Percentiles rank a stretch among this genome's conserved stretches.
Evolutionary conservation across 1,140 invertebrate genomes (phyloP).

Genomic region (Hydropsyche tenuis): DNA sequence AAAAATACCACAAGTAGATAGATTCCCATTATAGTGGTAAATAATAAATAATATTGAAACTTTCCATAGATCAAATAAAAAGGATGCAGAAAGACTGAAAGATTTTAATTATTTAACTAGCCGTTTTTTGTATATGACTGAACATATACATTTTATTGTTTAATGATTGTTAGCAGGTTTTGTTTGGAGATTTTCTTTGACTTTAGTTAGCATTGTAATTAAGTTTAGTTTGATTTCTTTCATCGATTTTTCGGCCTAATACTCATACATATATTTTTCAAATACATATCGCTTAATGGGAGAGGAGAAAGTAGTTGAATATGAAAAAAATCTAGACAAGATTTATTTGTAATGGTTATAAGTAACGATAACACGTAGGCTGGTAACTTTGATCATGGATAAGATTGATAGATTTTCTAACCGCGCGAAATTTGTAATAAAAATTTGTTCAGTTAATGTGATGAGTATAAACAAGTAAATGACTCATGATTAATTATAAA

Average conservation of each 20-base stretch:
- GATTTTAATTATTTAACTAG: conserved; percentile 34
- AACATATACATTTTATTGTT: conserved; percentile 5
- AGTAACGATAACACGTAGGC: conserved; percentile 10
- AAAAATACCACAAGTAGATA: conserved; percentile 20
- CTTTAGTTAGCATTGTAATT: conserved; percentile 16
- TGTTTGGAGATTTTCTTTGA: conserved; percentile 1
- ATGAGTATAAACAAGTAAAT: conserved; percentile 17
- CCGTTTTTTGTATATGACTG: not conserved
- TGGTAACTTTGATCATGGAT: conserved; percentile 17
- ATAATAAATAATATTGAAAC: conserved; percentile 15
- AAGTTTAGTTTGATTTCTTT: conserved; percentile 19
- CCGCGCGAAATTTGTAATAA: not conserved
- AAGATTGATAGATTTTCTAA: conserved; percentile 16
- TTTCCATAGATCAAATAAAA: conserved; percentile 30
- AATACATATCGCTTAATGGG: conserved; percentile 49
- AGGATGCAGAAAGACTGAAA: conserved; percentile 49
- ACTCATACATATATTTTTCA: conserved; percentile 46
- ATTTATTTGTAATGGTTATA: conserved; percentile 10
- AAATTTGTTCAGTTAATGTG: conserved; percentile 11
- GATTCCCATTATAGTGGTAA: conserved; percentile 21
- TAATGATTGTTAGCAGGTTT: conserved; percentile 2
- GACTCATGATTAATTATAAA: conserved; percentile 8
- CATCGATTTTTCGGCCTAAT: conserved; percentile 48
- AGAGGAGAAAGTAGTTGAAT: conserved; percentile 33
- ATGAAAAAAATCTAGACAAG: conserved; percentile 4